Percentiles rank a stretch among this genome's conserved stretches.
These are phyloP conservation scores for Falco berigora DNA, from an alignment of 2,797 vertebrate species.

Conservation along the genomic window DNA sequence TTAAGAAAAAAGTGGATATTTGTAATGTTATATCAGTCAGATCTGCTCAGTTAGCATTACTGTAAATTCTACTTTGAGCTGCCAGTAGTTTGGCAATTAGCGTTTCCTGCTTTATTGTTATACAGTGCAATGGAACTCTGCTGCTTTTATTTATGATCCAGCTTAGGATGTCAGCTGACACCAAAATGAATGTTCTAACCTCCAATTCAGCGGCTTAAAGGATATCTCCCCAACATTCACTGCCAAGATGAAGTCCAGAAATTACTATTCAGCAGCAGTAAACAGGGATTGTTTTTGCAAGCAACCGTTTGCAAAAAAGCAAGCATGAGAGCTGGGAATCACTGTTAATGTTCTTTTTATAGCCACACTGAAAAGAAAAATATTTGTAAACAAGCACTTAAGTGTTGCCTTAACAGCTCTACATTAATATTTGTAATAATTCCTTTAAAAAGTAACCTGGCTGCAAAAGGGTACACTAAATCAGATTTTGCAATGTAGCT, in stretches of 20 bases:
- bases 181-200: conserved; percentile 27
- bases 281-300: conserved; percentile 31
- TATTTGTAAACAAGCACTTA: background rate
- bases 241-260: conserved; percentile 45
- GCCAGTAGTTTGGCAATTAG: conserved; percentile 30
- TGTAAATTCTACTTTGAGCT: conserved; percentile 34
- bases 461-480: background rate
- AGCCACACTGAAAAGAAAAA: background rate
- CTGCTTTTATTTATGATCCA: conserved; percentile 47
- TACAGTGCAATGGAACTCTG: background rate
- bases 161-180: conserved; percentile 40
- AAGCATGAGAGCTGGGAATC: background rate
- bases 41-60: conserved; percentile 47
- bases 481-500: background rate
- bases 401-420: background rate
- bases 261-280: conserved; percentile 20
- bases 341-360: background rate
- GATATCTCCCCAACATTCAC: background rate
- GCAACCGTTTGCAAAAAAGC: background rate
- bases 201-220: conserved; percentile 11
- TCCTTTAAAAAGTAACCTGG: background rate
- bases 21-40: background rate
- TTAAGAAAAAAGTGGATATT: background rate
- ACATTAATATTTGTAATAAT: background rate
- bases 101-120: conserved; percentile 55